Evolutionary conservation across 2,797 vertebrate species (phyloP).

Genomic region (Mus caroli): DNA sequence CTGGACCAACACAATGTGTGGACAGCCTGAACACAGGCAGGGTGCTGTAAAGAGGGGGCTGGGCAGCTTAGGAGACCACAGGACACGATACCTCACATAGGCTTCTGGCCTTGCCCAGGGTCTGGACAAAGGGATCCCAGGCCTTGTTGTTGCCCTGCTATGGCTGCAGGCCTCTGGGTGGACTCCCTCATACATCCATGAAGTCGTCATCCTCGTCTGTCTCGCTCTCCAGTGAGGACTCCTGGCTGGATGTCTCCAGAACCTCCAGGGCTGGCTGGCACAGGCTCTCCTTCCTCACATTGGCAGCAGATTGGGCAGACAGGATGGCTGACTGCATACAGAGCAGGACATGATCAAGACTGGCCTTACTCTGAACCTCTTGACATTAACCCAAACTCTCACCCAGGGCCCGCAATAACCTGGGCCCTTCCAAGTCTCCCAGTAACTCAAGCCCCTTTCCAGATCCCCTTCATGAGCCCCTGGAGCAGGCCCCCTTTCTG

Average conservation of each 20-base stretch:
- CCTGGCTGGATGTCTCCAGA: slow-evolving; percentile 98
- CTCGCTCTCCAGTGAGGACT: slow-evolving; percentile 98
- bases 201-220: slow-evolving; percentile 97
- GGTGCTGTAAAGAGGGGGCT: no score
- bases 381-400: not conserved
- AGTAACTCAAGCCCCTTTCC: not conserved
- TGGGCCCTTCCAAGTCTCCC: not conserved
- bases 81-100: not conserved
- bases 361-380: not conserved
- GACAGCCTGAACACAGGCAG: not conserved
- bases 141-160: not conserved
- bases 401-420: no score
- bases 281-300: slow-evolving; percentile 97
- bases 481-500: not conserved
- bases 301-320: slow-evolving; percentile 98
- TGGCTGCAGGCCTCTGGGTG: not conserved
- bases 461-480: not conserved
- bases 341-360: not conserved
- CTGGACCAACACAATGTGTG: not conserved
- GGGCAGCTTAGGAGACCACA: not conserved
- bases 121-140: not conserved
- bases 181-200: slow-evolving; percentile 93
- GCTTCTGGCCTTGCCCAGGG: not conserved
- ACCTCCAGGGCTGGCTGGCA: slow-evolving; percentile 98
- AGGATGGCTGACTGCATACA: slow-evolving; percentile 96